phyloP scores from a whole-genome alignment of 2,113 vertebrate genomes.

The Talpa occidentalis region DNA sequence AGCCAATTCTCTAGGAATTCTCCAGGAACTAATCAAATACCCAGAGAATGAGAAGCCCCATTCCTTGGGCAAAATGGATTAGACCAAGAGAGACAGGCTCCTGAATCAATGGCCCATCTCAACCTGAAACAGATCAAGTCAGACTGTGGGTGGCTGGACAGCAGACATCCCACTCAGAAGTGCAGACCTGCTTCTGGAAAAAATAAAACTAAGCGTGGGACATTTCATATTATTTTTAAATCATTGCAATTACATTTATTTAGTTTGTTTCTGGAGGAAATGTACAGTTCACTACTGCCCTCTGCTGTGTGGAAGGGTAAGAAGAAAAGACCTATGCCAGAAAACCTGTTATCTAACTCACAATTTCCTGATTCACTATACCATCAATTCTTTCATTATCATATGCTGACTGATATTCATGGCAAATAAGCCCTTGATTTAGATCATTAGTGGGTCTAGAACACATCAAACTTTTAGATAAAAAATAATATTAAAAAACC shows the following conservation, averaged over 20 bases:
- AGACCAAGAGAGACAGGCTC: neutral
- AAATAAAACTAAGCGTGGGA: neutral
- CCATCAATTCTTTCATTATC: neutral
- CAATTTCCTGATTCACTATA: no score
- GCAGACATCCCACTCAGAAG: neutral
- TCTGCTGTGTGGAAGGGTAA: constrained; percentile 43
- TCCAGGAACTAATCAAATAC: neutral
- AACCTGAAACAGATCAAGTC: neutral
- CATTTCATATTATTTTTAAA: neutral
- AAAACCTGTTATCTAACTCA: neutral
- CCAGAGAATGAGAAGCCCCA: neutral
- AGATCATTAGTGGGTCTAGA: neutral
- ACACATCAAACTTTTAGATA: neutral
- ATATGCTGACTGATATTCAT: neutral
- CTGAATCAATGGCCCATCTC: neutral
- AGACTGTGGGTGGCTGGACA: no score
- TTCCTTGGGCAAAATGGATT: neutral
- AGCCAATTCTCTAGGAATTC: neutral
- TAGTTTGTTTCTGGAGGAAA: neutral
- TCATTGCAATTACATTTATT: neutral
- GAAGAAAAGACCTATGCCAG: neutral
- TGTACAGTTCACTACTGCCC: constrained; percentile 67
- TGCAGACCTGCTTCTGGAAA: neutral
- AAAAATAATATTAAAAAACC: neutral
- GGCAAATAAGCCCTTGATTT: neutral